A percentile compares a stretch with the other conserved stretches of the same genome.
Conservation (phyloP, 2,797 vertebrate species). For the Myotis planiceps region DNA sequence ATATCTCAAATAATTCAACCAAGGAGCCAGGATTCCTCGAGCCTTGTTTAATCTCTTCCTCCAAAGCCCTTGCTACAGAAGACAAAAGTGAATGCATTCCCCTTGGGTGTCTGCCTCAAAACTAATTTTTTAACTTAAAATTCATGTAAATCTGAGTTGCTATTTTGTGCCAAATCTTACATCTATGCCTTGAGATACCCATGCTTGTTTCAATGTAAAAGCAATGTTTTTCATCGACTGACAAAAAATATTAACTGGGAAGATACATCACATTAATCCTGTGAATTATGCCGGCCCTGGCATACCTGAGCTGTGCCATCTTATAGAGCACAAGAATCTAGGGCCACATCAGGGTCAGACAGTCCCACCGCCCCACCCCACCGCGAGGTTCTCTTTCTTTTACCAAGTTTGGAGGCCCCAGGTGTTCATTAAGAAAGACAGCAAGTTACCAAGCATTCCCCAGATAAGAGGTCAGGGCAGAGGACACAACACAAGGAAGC, state of each 20-base stretch:
- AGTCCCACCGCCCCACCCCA: not conserved
- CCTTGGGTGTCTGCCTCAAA: not conserved
- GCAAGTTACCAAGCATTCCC: not conserved
- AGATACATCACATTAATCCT: not conserved
- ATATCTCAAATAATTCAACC: not conserved
- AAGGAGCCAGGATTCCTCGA: not conserved
- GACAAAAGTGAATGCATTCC: not conserved
- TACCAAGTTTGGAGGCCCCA: not conserved
- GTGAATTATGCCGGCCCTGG: not conserved
- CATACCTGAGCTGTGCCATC: not conserved
- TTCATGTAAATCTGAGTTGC: not conserved
- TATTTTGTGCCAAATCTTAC: not conserved
- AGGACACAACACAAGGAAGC: not conserved
- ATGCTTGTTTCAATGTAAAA: not conserved
- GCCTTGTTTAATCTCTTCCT: not conserved
- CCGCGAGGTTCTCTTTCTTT: not conserved
- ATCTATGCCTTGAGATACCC: not conserved
- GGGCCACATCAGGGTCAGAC: not conserved
- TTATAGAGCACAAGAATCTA: not conserved
- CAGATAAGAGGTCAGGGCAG: not conserved
- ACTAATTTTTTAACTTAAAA: conserved; percentile 22
- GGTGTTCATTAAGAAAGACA: not conserved
- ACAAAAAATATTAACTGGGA: not conserved
- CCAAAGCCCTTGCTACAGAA: not conserved
- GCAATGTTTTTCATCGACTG: not conserved